These are phyloP conservation scores for Acrocyrtus sp. DNA, from an alignment of 2,888 invertebrate species.

Conservation along the genomic window DNA sequence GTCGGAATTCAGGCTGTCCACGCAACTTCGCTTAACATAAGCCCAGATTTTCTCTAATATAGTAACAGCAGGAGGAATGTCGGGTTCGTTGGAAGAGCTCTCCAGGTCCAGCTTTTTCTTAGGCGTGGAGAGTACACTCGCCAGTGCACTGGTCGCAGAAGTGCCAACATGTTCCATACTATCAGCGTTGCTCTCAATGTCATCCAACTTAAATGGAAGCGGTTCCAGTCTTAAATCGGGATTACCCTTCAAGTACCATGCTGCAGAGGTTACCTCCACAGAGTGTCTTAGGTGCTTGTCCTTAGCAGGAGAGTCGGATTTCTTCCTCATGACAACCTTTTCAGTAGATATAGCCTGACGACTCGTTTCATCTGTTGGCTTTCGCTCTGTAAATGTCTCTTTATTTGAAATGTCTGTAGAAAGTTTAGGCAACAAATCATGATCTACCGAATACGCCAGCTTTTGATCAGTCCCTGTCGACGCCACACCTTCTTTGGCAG, in stretches of 20 bases:
- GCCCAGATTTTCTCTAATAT: slow-evolving; percentile 61
- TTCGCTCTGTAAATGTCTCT: neutral
- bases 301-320: slow-evolving; percentile 53
- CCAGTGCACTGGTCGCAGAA: neutral
- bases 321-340: slow-evolving; percentile 52
- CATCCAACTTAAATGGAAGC: slow-evolving; percentile 32
- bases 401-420: too few relatives aligned
- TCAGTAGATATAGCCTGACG: slow-evolving; percentile 9
- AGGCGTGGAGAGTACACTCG: slow-evolving; percentile 19
- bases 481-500: slow-evolving; percentile 19
- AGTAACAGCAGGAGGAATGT: slow-evolving; percentile 59
- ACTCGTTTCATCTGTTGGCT: slow-evolving; percentile 7
- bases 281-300: slow-evolving; percentile 80
- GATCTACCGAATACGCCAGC: neutral
- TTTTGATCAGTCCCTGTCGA: slow-evolving; percentile 4
- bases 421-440: neutral
- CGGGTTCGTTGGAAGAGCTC: neutral
- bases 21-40: slow-evolving; percentile 56
- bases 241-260: slow-evolving; percentile 70
- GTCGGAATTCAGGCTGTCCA: slow-evolving; percentile 46
- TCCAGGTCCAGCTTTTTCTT: slow-evolving; percentile 34
- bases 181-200: slow-evolving; percentile 4
- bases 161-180: neutral
- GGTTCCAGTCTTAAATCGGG: slow-evolving; percentile 56
- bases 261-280: slow-evolving; percentile 80